A percentile compares a stretch with the other conserved stretches of the same genome.
These are phyloP conservation scores for Cladopsammia gracilis DNA, from an alignment of 64 coral and sea anemone species.

Conservation along the genomic window DNA sequence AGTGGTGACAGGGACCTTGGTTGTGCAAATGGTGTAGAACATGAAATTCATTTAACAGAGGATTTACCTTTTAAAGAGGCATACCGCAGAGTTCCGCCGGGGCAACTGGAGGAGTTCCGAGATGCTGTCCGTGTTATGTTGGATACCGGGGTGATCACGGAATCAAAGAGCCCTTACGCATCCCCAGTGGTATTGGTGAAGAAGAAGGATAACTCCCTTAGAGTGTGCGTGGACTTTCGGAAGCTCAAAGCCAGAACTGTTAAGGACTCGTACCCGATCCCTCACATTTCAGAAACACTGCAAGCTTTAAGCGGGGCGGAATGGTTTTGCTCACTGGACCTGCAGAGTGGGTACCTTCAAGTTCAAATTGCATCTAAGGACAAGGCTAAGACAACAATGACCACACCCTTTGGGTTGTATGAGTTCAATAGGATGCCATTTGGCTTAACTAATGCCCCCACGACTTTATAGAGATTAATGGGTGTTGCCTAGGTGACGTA, in stretches of 20 bases:
- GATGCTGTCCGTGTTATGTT: slow-evolving; percentile 40
- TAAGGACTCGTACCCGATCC: slow-evolving; percentile 53
- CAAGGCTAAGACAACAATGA: slow-evolving; percentile 63
- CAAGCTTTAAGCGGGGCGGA: slow-evolving; percentile 48
- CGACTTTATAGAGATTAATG: slow-evolving; percentile 58
- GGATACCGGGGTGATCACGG: slow-evolving; percentile 33
- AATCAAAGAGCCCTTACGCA: slow-evolving; percentile 47
- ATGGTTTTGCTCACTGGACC: slow-evolving; percentile 56
- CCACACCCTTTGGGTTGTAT: slow-evolving; percentile 55
- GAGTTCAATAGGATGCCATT: slow-evolving; percentile 65
- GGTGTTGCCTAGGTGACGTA: slow-evolving; percentile 54
- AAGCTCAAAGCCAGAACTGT: slow-evolving; percentile 63
- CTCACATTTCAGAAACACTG: slow-evolving; percentile 26
- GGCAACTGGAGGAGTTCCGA: slow-evolving; percentile 53
- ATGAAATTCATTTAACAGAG: slow-evolving; percentile 51
- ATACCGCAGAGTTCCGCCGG: slow-evolving; percentile 19
- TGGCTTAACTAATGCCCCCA: slow-evolving; percentile 68
- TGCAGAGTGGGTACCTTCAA: slow-evolving; percentile 69
- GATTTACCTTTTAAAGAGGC: slow-evolving; percentile 61
- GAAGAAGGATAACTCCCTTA: slow-evolving; percentile 59
- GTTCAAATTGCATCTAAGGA: slow-evolving; percentile 42
- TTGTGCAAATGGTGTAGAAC: slow-evolving; percentile 33
- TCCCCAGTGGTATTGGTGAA: slow-evolving; percentile 63
- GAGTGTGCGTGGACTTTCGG: slow-evolving; percentile 69
- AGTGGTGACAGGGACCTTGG: slow-evolving; percentile 20